A percentile compares a stretch with the other conserved stretches of the same genome.
Evolutionary conservation across 30 jellyfish, hydroid and myxozoan genomes (phyloP).

Genomic region (Aurelia aurita complex sp. Pacific): DNA sequence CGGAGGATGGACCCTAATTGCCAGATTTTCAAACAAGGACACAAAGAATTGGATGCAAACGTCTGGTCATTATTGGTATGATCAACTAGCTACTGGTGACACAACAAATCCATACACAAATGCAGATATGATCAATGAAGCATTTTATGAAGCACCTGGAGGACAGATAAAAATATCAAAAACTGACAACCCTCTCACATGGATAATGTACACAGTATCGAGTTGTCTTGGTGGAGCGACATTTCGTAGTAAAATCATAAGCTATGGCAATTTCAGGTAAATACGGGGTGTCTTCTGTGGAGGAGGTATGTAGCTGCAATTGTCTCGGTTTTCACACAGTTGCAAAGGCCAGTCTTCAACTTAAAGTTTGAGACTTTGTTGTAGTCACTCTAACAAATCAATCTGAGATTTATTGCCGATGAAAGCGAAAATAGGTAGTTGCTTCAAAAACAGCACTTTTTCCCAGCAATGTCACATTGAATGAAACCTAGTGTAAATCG

Average conservation of each 20-base stretch:
- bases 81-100: conserved; percentile 17
- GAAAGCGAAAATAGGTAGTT: too few relatives aligned
- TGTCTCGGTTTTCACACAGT: too few relatives aligned
- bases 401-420: not conserved
- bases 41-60: conserved; percentile 32
- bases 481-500: too few relatives aligned
- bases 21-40: conserved; percentile 62
- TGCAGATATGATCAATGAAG: conserved; percentile 46
- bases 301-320: too few relatives aligned
- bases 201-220: conserved; percentile 6
- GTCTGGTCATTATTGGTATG: conserved; percentile 51
- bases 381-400: not conserved
- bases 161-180: conserved; percentile 11
- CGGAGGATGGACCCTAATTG: conserved; percentile 65
- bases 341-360: too few relatives aligned
- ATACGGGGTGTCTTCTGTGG: too few relatives aligned
- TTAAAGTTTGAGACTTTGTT: too few relatives aligned
- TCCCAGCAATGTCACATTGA: too few relatives aligned
- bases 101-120: conserved; percentile 32
- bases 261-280: conserved; percentile 52
- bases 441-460: too few relatives aligned
- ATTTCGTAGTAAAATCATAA: conserved; percentile 12
- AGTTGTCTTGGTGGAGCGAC: conserved; percentile 15
- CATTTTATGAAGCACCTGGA: conserved; percentile 32
- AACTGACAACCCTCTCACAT: conserved; percentile 6